phyloP scores from a whole-genome alignment of 2,797 vertebrate species.

The Knipowitschia caucasica region DNA sequence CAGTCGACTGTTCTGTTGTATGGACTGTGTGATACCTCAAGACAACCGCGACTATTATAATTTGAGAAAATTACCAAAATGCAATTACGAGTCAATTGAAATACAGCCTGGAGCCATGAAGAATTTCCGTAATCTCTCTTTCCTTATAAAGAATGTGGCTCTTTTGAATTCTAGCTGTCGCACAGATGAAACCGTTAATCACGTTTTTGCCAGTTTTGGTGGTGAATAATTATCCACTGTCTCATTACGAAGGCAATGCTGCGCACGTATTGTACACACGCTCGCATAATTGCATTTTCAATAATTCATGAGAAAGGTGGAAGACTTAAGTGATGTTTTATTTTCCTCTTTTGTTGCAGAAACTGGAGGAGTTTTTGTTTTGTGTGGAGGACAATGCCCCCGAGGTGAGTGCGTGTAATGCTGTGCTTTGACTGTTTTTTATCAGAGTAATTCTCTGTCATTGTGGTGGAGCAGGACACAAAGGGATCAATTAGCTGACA shows the following conservation, averaged over 20 bases:
- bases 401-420: conserved; percentile 65
- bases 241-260: conserved; percentile 57
- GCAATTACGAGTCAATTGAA: conserved; percentile 21
- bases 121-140: conserved; percentile 61
- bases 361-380: conserved; percentile 77
- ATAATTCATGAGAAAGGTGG: conserved; percentile 69
- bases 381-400: conserved; percentile 75
- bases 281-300: conserved; percentile 63
- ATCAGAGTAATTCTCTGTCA: conserved; percentile 30
- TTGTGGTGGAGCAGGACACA: conserved; percentile 21
- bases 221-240: conserved; percentile 68
- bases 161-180: conserved; percentile 48
- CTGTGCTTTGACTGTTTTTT: conserved; percentile 23
- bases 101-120: conserved; percentile 49
- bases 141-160: conserved; percentile 45
- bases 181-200: conserved; percentile 56
- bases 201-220: conserved; percentile 60
- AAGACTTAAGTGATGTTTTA: conserved; percentile 53
- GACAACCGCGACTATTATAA: conserved; percentile 23
- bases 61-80: conserved; percentile 44
- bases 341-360: conserved; percentile 71
- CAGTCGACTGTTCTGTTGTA: neutral
- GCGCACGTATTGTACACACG: conserved; percentile 51
- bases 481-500: conserved; percentile 42
- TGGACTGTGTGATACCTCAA: neutral